Conservation (phyloP, 92 coral and sea anemone genomes). For the Siderastrea siderea region DNA sequence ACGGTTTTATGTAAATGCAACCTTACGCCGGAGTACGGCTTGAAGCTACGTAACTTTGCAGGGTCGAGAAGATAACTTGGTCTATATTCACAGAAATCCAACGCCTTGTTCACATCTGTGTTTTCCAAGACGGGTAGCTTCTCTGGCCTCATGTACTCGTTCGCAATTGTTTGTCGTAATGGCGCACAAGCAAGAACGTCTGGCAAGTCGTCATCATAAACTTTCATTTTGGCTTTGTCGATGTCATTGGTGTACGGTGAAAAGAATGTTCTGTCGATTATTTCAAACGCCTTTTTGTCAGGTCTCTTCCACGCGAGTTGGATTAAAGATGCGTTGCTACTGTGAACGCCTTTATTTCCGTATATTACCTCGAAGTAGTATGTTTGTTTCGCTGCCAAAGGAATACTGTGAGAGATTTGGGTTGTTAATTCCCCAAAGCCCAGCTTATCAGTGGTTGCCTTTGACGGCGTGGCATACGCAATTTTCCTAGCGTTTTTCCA, state of each 20-base stretch:
- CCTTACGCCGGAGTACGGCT: slow-evolving; percentile 21
- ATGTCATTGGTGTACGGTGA: slow-evolving; percentile 29
- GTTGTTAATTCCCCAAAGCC: slow-evolving; percentile 4
- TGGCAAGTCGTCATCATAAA: slow-evolving; percentile 34
- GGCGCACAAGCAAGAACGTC: slow-evolving; percentile 9
- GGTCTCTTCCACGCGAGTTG: slow-evolving; percentile 60
- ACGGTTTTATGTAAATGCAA: slow-evolving; percentile 18
- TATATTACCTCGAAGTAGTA: slow-evolving; percentile 46
- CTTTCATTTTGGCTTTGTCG: slow-evolving; percentile 5
- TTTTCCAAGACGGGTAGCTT: slow-evolving; percentile 12
- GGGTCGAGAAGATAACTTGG: slow-evolving; percentile 45
- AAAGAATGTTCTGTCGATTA: slow-evolving; percentile 5
- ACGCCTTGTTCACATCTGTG: background rate
- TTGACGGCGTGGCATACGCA: background rate
- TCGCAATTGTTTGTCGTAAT: background rate
- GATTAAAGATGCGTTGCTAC: background rate
- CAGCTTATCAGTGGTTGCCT: background rate
- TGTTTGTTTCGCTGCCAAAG: slow-evolving; percentile 6
- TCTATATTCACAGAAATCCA: slow-evolving; percentile 9
- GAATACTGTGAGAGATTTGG: slow-evolving; percentile 37
- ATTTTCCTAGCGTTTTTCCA: slow-evolving; percentile 35
- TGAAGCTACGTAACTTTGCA: background rate
- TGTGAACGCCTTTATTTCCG: background rate
- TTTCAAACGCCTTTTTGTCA: background rate
- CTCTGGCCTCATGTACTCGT: slow-evolving; percentile 17